These are phyloP conservation scores for Phaedon cochleariae DNA, from an alignment of 2,888 invertebrate species.

Conservation along the genomic window DNA sequence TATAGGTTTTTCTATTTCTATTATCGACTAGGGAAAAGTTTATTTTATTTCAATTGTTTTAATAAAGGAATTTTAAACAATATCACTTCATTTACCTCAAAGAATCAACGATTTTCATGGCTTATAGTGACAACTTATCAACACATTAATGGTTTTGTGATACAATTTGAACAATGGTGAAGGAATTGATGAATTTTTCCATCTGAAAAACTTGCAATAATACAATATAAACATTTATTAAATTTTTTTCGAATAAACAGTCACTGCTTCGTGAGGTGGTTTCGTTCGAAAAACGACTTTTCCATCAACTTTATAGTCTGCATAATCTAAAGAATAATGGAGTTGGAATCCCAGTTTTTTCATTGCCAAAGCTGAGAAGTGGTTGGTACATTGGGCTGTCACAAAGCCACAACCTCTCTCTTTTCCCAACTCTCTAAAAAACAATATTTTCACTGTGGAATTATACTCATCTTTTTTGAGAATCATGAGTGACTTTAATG, in stretches of 20 bases:
- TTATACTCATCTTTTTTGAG: no score
- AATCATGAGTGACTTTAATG: no score
- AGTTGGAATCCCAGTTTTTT: conserved; percentile 75
- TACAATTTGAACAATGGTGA: no score
- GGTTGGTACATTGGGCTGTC: conserved; percentile 78
- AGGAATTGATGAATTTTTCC: no score
- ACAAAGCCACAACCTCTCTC: conserved; percentile 68
- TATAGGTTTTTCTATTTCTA: not conserved
- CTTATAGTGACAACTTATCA: no score
- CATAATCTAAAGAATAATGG: conserved; percentile 71
- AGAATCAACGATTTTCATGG: not conserved
- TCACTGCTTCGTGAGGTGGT: conserved; percentile 56
- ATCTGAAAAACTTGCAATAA: no score
- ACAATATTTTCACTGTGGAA: no score
- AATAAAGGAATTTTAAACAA: not conserved
- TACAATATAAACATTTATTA: conserved; percentile 17
- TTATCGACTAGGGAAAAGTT: not conserved
- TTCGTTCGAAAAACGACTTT: conserved; percentile 73
- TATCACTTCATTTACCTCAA: not conserved
- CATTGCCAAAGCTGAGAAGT: conserved; percentile 78
- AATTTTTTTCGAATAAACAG: conserved; percentile 45
- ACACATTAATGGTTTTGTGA: no score
- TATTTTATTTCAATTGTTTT: not conserved
- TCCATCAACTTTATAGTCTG: conserved; percentile 71
- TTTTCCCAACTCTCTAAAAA: conserved; percentile 68